These are phyloP conservation scores for Metalampra italica DNA, from an alignment of 2,888 invertebrate species.

Conservation along the genomic window DNA sequence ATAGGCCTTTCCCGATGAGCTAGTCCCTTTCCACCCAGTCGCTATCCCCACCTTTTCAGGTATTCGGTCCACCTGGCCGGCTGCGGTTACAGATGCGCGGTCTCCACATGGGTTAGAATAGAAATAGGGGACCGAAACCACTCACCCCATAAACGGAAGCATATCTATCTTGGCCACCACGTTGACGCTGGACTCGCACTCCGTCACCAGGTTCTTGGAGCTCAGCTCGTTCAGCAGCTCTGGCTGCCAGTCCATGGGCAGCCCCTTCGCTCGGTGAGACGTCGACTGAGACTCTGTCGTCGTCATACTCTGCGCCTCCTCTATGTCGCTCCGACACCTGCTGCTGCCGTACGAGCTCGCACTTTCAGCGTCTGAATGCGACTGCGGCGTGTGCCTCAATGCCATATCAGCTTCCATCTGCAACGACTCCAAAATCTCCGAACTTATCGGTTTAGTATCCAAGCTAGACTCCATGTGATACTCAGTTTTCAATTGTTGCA, in stretches of 20 bases:
- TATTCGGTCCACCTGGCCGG: too few relatives aligned
- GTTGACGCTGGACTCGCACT: constrained; percentile 37
- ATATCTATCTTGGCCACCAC: constrained; percentile 52
- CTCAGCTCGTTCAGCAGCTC: constrained; percentile 19
- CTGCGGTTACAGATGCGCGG: too few relatives aligned
- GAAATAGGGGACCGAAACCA: constrained; percentile 3
- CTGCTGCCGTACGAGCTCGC: constrained; percentile 41
- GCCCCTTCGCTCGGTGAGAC: background rate
- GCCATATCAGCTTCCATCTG: constrained; percentile 2
- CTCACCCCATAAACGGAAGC: constrained; percentile 67
- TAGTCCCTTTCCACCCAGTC: too few relatives aligned
- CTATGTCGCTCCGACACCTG: constrained; percentile 23
- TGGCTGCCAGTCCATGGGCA: constrained; percentile 28
- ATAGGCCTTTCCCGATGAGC: too few relatives aligned
- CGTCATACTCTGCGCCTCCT: constrained; percentile 6
- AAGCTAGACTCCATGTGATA: constrained; percentile 29
- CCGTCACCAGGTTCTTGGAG: constrained; percentile 19
- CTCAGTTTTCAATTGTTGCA: constrained; percentile 40
- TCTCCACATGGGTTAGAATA: too few relatives aligned
- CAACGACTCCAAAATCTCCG: constrained; percentile 20
- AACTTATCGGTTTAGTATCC: constrained; percentile 17
- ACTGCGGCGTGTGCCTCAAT: background rate
- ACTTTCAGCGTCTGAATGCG: constrained; percentile 16
- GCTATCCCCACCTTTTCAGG: too few relatives aligned
- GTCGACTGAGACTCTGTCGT: background rate